Base-by-base conservation (phyloP, 2,797 vertebrate genomes). In the Hypotaenidia philippensis region DNA sequence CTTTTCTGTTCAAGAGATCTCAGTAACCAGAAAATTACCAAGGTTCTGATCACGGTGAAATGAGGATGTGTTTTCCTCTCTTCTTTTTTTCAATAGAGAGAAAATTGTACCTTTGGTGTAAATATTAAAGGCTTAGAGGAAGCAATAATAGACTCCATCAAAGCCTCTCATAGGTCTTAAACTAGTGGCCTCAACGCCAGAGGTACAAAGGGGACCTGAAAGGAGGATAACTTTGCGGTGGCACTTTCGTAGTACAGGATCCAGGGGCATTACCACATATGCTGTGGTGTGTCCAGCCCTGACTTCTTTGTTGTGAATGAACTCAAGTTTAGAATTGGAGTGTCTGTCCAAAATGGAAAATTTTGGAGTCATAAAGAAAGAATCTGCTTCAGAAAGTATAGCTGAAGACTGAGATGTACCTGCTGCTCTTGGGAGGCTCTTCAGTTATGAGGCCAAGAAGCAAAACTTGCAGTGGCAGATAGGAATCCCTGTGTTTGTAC, bases 391-490 rank as follows among this genome's bases (percentile, higher is more conserved):
- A 29, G 32, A 59, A 80, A 22, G 11, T 7, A 7, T 25, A 52
- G 13, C 20, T 59, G 59, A 72, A 96, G 32, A n/a, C 5, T 0
- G 4, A 59, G 65, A 27, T 8, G 27, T 3, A 2, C 40, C 0
- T 3, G 2, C 40, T 0, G 0, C 31, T 82, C 11, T 31, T 32
- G 21, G n/a, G 25, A 56, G 10, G 22, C 18, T 61, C 7, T 64
- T 76, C 1, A 0, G 5, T 68, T 68, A 60, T 9, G 8, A 16
- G 41, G 50, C 25, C 21, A 15, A 72, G 71, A 49, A 60, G 5
- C 1, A 66, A 66, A 1, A 26, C 15, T 53, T 61, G 9, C 8
- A 20, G 10, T 44, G 53, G 25, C 32, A 57, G n/a, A 44, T 71
- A 27, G 32, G 59, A 88, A 27, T 41, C 49, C 27, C 31, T 27